These are phyloP conservation scores for Platalea minor DNA, from an alignment of 2,797 vertebrate species.

Conservation along the genomic window DNA sequence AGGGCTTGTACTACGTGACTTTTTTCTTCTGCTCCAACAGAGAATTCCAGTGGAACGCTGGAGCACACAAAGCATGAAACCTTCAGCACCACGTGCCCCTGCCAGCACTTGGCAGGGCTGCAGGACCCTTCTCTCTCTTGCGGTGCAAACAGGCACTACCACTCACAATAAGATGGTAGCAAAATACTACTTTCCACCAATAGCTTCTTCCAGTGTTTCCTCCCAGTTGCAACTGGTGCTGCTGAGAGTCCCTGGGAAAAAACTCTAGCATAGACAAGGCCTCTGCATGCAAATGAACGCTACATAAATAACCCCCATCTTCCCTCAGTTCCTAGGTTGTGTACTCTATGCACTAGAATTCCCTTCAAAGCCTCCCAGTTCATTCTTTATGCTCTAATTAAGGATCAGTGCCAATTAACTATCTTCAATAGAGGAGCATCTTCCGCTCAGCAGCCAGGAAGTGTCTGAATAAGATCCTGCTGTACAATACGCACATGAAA, in stretches of 20 bases:
- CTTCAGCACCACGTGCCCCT: not conserved
- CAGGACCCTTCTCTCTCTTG: not conserved
- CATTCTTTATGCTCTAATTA: constrained; percentile 65
- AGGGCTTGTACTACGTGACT: not conserved
- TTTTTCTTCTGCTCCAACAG: not conserved
- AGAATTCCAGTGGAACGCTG: constrained; percentile 19
- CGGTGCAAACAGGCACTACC: not conserved
- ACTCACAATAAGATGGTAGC: not conserved
- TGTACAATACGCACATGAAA: constrained; percentile 46
- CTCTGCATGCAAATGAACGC: constrained; percentile 45
- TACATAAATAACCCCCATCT: constrained; percentile 55
- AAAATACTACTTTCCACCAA: not conserved
- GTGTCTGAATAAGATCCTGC: constrained; percentile 62
- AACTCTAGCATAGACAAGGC: not conserved
- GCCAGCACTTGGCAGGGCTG: constrained; percentile 6
- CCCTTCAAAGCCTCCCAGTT: constrained; percentile 66
- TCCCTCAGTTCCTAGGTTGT: constrained; percentile 47
- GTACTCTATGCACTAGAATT: constrained; percentile 43
- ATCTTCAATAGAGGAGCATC: constrained; percentile 51
- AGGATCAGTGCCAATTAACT: constrained; percentile 58
- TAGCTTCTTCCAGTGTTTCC: not conserved
- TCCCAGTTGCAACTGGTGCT: constrained; percentile 39
- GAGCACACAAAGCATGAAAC: constrained; percentile 30
- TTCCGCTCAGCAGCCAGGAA: constrained; percentile 61
- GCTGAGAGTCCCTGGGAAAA: constrained; percentile 55